Conservation (phyloP, 2,113 vertebrate species). For the Larimichthys crocea region DNA sequence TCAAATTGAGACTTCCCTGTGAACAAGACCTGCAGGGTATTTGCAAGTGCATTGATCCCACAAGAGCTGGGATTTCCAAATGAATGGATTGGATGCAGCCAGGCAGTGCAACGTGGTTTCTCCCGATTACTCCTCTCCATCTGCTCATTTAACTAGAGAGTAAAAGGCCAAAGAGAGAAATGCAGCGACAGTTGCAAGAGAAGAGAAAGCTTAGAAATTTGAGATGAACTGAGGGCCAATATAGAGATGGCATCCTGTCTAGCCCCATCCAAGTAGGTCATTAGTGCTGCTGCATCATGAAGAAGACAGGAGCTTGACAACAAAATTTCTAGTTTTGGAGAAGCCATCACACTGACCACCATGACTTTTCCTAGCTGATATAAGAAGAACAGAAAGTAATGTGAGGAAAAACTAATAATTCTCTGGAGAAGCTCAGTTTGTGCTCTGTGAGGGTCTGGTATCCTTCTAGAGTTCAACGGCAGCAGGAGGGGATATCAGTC, state of each 20-base stretch:
- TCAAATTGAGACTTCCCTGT: slow-evolving; percentile 45
- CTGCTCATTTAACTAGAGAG: slow-evolving; percentile 44
- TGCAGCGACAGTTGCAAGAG: background rate
- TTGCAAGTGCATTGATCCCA: slow-evolving; percentile 63
- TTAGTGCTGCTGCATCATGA: background rate
- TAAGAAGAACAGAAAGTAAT: slow-evolving; percentile 14
- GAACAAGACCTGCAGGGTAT: slow-evolving; percentile 51
- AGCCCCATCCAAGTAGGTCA: background rate
- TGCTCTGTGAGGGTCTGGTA: background rate
- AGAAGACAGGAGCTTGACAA: background rate
- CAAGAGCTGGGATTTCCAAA: slow-evolving; percentile 44
- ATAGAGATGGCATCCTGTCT: slow-evolving; percentile 7
- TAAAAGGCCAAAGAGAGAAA: slow-evolving; percentile 21
- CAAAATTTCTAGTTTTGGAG: background rate
- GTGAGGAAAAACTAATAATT: background rate
- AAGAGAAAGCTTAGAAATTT: slow-evolving; percentile 13
- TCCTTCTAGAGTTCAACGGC: slow-evolving; percentile 17
- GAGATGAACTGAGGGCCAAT: background rate
- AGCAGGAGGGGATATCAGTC: slow-evolving; percentile 14
- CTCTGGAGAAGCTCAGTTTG: background rate
- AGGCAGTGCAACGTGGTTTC: slow-evolving; percentile 45
- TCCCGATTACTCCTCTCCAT: slow-evolving; percentile 53
- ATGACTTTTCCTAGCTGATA: slow-evolving; percentile 6
- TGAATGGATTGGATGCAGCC: slow-evolving; percentile 57
- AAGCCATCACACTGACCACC: background rate